A percentile compares a stretch with the other conserved stretches of the same genome.
Evolutionary conservation across 2,113 vertebrate species (phyloP).

Genomic region (Herpetotheres cachinnans): DNA sequence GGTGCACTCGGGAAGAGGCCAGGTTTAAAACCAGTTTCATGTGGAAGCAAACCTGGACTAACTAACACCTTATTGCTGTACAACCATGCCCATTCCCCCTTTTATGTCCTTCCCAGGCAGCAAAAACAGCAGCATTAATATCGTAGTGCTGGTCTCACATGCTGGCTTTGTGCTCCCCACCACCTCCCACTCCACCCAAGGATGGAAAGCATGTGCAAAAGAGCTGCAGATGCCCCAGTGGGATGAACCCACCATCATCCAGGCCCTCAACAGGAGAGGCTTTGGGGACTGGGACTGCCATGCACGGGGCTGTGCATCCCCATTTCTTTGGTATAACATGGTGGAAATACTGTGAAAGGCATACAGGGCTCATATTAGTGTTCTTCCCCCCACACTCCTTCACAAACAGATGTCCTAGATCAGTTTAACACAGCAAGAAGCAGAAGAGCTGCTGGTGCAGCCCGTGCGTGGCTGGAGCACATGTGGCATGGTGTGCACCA

Average conservation of each 20-base stretch:
- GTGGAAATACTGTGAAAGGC: background rate
- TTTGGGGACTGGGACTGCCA: too few relatives aligned
- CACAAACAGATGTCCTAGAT: background rate
- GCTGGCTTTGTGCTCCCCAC: background rate
- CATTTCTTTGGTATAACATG: background rate
- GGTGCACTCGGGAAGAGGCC: too few relatives aligned
- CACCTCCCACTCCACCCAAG: background rate
- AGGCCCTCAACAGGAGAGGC: background rate
- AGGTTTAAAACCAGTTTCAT: background rate
- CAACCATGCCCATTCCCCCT: too few relatives aligned
- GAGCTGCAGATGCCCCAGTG: background rate
- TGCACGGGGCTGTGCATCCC: background rate
- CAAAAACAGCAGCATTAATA: background rate
- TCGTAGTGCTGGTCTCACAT: accelerated
- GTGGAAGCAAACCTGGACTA: background rate
- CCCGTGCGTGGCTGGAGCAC: too few relatives aligned
- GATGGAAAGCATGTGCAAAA: background rate
- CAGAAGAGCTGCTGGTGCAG: background rate
- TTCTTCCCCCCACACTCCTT: too few relatives aligned
- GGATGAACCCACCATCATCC: background rate
- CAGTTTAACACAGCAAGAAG: background rate
- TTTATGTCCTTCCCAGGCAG: background rate
- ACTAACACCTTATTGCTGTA: background rate
- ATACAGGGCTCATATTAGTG: background rate
- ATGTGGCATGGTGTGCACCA: background rate